A percentile compares a stretch with the other conserved stretches of the same genome.
These are phyloP conservation scores for Scalopus aquaticus DNA, from an alignment of 2,113 vertebrate genomes.

Conservation along the genomic window DNA sequence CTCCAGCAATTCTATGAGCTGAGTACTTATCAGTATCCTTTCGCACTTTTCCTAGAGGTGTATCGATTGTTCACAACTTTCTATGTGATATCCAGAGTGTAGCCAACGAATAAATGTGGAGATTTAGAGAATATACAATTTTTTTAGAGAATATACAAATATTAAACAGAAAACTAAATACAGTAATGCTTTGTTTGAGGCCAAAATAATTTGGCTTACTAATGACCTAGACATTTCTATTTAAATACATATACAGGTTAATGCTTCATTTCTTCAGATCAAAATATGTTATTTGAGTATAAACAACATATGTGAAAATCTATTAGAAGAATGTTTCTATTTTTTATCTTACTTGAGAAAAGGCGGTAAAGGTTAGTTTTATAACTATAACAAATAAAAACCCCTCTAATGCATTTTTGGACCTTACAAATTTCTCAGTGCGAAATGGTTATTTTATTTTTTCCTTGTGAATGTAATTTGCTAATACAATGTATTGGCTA, in stretches of 20 bases:
- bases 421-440: background rate
- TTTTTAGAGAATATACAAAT: background rate
- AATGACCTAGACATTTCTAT: conserved; percentile 1
- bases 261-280: background rate
- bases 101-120: background rate
- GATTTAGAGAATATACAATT: background rate
- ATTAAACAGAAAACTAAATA: background rate
- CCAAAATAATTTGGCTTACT: background rate
- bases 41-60: background rate
- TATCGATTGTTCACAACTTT: background rate
- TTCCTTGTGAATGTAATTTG: background rate
- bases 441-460: background rate
- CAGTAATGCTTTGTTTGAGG: background rate
- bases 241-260: background rate
- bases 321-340: conserved; percentile 11
- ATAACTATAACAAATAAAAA: background rate
- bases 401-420: background rate
- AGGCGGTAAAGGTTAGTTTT: background rate
- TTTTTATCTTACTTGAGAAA: background rate
- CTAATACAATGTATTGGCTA: background rate
- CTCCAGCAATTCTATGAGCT: background rate
- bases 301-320: background rate
- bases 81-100: background rate
- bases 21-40: background rate
- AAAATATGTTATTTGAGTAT: background rate